Evolutionary conservation across 2,888 invertebrate genomes (phyloP), one percentile per base, ranked within the genome.

Genomic region (Macrophya alboannulata): DNA sequence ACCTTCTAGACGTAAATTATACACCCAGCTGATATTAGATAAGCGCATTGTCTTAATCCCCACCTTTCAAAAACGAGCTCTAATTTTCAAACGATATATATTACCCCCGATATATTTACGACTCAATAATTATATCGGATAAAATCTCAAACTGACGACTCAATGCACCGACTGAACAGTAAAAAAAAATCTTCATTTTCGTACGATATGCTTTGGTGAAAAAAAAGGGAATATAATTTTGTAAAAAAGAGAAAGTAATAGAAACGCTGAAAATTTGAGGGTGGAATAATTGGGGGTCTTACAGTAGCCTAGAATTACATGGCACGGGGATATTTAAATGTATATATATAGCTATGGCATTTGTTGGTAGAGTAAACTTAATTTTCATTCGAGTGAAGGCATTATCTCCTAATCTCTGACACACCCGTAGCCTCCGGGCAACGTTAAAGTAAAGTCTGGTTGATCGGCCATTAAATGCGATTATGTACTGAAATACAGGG

Each of bases 381-480:
- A 37, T 51, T 55, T 55, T 51, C 51, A 55, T 77, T 77, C 31
- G 3, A 55, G 77, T 37, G 31, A 77, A 77, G 31, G 55, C 9
- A 77, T 77, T 77, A 48, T 55, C 77, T 55, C 51, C 74, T 55
- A 77, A 77, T 77, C 17, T 77, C 77, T 55, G 51, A 77, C 77
- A 51, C 77, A 77, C 74, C 45, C 77, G 77, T 21, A 45, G 45
- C 45, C 37, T 37, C 31, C 10, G 40, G 55, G 45, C 25, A 45
- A 43, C 45, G 21, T 74, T 17, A 9, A 77, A 77, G 77, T 77
- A 77, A 77, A 77, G 51, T 77, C 77, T 77, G 55, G 51, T 77
- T 55, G 77, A 77, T 77, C 77, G 77, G 77, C 77, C 55, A 77
- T 77, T 55, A 77, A 77, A 77, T 51, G 77, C 31, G 55, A 51